phyloP scores from a whole-genome alignment of 2,113 vertebrate genomes.

The Terrapene triunguis region DNA sequence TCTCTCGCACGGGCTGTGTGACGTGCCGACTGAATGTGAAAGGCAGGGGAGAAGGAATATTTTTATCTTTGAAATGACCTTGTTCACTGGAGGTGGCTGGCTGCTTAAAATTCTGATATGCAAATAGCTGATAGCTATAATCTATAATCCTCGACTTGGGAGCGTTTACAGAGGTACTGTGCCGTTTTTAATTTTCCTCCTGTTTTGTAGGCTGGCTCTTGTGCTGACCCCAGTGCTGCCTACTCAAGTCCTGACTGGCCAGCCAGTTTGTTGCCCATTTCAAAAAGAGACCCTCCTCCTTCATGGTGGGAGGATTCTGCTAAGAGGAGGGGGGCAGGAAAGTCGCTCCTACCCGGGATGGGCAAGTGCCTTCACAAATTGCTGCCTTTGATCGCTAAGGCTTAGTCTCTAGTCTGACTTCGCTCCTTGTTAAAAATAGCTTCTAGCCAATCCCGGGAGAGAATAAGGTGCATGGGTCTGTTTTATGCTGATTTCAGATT shows the following conservation, averaged over 20 bases:
- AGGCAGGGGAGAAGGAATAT: conserved; percentile 21
- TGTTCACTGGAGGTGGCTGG: conserved; percentile 85
- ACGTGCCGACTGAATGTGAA: conserved; percentile 82
- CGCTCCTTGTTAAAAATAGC: too few species aligned
- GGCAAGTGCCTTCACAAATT: not conserved
- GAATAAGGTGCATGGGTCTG: not conserved
- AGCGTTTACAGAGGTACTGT: conserved; percentile 28
- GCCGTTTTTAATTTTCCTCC: conserved; percentile 14
- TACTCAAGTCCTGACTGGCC: not conserved
- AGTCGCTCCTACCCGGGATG: too few species aligned
- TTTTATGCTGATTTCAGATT: not conserved
- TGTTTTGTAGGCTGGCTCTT: not conserved
- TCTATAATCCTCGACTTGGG: conserved; percentile 81
- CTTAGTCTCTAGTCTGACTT: too few species aligned
- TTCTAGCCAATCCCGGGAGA: not conserved
- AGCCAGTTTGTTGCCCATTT: not conserved
- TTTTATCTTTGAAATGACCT: conserved; percentile 87
- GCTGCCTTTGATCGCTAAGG: not conserved
- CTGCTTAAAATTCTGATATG: conserved; percentile 84
- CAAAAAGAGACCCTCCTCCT: not conserved
- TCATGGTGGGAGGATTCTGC: too few species aligned
- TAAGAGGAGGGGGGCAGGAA: not conserved
- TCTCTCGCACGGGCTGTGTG: conserved; percentile 68
- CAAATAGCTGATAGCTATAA: conserved; percentile 82
- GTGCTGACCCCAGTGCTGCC: too few species aligned